Conservation (phyloP, 2,113 vertebrate species). For the Chrysochloris asiatica region DNA sequence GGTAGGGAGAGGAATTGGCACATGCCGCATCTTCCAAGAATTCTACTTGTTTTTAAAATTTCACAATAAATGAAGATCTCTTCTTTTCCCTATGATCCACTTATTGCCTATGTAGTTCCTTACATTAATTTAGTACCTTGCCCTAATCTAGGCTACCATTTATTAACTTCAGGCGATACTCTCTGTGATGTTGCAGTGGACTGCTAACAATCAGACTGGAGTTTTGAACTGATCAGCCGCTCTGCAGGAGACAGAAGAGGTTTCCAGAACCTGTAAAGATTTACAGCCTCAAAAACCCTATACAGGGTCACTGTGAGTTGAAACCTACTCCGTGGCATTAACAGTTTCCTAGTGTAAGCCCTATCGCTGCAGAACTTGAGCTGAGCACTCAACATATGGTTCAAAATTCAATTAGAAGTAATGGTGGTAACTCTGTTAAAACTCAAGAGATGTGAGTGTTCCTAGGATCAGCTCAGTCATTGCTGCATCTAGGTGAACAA, state of each 20-base stretch:
- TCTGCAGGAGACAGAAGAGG: too few species aligned
- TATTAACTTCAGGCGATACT: background rate
- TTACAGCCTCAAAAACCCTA: too few species aligned
- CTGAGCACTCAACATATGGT: background rate
- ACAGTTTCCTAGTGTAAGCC: rapidly evolving
- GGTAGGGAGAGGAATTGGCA: background rate
- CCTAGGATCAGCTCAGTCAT: background rate
- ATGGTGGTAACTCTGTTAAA: background rate
- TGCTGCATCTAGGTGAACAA: background rate
- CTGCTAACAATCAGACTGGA: too few species aligned
- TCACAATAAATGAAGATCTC: background rate
- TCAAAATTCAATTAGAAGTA: background rate
- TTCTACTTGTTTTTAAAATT: background rate
- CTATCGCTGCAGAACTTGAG: background rate
- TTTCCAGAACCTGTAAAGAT: too few species aligned
- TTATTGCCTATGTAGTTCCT: background rate
- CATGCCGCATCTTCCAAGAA: background rate
- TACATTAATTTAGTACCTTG: background rate
- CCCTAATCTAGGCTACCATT: background rate
- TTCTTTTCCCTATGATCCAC: background rate
- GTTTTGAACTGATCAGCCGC: too few species aligned
- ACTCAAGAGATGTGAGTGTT: background rate
- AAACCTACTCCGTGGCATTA: too few species aligned
- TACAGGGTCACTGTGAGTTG: too few species aligned
- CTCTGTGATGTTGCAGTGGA: background rate